Evolutionary conservation across 2,113 vertebrate genomes (phyloP), one percentile per base, ranked within the genome.

Genomic region (Thomomys bottae): DNA sequence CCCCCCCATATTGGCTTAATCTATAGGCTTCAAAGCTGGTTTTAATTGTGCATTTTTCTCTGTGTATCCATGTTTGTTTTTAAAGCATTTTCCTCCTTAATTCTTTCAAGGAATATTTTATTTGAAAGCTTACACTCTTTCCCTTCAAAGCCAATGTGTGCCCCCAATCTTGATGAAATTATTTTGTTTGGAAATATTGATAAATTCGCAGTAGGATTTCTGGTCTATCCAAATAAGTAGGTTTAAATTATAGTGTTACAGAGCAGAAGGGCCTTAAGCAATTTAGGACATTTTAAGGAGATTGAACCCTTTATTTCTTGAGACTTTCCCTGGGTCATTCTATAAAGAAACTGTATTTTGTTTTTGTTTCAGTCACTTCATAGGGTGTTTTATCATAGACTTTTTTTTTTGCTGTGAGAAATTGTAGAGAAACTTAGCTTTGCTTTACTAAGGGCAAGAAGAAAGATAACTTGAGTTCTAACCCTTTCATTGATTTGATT

Each of bases 1-100:
- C 21, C 9, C 36, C 64, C 40, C 42, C 72, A 72, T 32, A 72
- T 30, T 78, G 78, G n/a, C 70, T 91, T 89, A 88, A 85, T 61
- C 83, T 88, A 28, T 81, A 87, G 34, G 49, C 75, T 71, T 70
- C 66, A 84, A 91, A 83, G 85, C 94, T 96, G 95, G 90, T 94
- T 95, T 96, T 90, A 79, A 95, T 94, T 92, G 91, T 87, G 75
- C 40, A 36, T 87, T 73, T 49, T 89, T 85, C 67, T 95, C 21
- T 82, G 75, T 85, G 18, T 80, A 45, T 85, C 32, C 59, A 2
- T 72, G 84, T 96, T 84, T 93, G 66, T 94, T 92, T 96, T 94
- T 30, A 78, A 92, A 88, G 64, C 42, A 42, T 36, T 20, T 11
- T 0, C 0, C 26, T 14, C 32, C 54, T 67, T 91, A 87, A 93